Evolutionary conservation across 1,140 invertebrate species (phyloP), one percentile per base, ranked within the genome.

Genomic region (Coptotermes formosanus): DNA sequence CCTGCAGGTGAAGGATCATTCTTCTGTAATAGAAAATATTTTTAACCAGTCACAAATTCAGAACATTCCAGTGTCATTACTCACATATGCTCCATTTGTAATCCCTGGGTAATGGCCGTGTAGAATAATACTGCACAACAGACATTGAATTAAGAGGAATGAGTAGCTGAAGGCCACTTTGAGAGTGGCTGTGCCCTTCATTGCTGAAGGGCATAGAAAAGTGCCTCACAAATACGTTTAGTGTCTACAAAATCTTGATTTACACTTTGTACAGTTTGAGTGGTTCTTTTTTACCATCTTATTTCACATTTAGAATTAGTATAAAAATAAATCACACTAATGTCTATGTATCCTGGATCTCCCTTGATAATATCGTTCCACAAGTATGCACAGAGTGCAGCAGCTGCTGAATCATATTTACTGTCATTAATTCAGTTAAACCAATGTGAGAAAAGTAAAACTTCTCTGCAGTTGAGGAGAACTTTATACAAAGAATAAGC

Each of bases 301-400:
- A 75, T 75, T 69, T 69, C n/a, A 69, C n/a, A n/a, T 69, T 9
- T 75, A 75, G 64, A 75, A 75, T 75, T 1, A 30, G n/a, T 75
- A 75, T 75, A 75, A 75, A 75, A 75, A 75, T 75, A 75, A 75
- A 75, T 30, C 25, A 30, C n/a, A 30, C n/a, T n/a, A 75, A 75
- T 25, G 4, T 6, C 8, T 25, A 75, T 6, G n/a, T 30, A 0
- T 75, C 64, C 25, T 25, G 64, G 64, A 16, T 55, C 52, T 21
- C 52, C 52, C 52, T 55, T 55, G 14, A 21, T 4, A 16, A 16
- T 55, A 55, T 21, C 1, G 52, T 9, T 16, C 45, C 45, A 48
- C 45, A 48, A 48, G 9, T 9, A 48, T 48, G 45, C 14, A 16
- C 45, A 48, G 45, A 48, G 14, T 48, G 45, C 45, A 48, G 45